Percentiles rank a stretch among this genome's conserved stretches.
Conservation (phyloP, 2,888 invertebrate species). For the Odontothrips loti region DNA sequence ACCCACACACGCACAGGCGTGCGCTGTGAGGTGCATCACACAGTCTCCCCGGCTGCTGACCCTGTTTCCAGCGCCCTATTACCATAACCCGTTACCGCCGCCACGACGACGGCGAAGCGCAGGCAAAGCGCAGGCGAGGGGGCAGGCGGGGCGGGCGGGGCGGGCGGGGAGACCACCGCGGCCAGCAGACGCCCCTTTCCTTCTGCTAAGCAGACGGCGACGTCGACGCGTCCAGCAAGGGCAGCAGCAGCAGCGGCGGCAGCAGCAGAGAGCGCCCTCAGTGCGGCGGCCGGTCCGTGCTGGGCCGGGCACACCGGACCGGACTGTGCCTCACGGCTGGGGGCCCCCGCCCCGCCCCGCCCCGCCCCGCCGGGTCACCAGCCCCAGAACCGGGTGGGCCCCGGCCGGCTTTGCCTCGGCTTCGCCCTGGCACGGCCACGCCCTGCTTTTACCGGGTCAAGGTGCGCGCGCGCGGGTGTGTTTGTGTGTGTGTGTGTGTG, state of each 20-base stretch:
- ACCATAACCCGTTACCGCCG: constrained; percentile 19
- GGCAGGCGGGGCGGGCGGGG: too few relatives aligned
- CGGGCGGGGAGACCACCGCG: background rate
- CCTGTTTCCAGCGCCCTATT: constrained; percentile 20
- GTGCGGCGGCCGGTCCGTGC: too few relatives aligned
- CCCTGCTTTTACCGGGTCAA: background rate
- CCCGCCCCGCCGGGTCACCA: background rate
- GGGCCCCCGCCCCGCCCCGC: background rate
- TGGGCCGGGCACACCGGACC: too few relatives aligned
- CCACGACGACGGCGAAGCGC: background rate
- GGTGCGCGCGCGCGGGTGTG: background rate
- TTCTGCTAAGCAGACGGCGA: background rate
- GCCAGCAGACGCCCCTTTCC: background rate
- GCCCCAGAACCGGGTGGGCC: background rate
- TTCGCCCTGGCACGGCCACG: too few relatives aligned
- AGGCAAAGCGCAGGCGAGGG: background rate
- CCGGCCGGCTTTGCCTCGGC: background rate
- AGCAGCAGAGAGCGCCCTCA: too few relatives aligned
- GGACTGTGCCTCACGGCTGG: too few relatives aligned
- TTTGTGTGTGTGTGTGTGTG: too few relatives aligned
- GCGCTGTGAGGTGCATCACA: background rate
- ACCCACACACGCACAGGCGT: too few relatives aligned
- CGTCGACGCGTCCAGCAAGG: too few relatives aligned
- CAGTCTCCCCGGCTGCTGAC: background rate
- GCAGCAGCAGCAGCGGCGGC: too few relatives aligned